phyloP scores from a whole-genome alignment of 2,797 vertebrate genomes.

The Apogon talboti region DNA sequence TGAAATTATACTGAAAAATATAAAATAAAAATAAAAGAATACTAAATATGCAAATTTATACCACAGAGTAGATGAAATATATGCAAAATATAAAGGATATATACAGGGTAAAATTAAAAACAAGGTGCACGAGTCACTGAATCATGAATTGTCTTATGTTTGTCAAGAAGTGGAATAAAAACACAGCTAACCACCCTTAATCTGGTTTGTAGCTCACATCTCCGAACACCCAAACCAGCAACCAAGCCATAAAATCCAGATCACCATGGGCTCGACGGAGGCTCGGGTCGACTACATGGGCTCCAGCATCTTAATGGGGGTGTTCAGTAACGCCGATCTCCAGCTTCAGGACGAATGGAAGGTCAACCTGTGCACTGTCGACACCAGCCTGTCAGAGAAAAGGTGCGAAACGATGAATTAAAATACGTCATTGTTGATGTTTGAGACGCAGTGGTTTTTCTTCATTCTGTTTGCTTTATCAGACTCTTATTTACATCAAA shows the following conservation, averaged over 20 bases:
- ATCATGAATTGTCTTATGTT: too few species aligned
- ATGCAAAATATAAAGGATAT: too few species aligned
- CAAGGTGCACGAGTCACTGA: too few species aligned
- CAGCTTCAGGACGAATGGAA: constrained; percentile 99
- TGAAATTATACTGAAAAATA: too few species aligned
- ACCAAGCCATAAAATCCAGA: constrained; percentile 97
- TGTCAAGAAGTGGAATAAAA: not conserved
- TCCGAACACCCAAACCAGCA: constrained; percentile 98
- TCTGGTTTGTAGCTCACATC: constrained; percentile 88
- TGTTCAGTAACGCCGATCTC: constrained; percentile 98
- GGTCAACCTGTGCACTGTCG: constrained; percentile 91
- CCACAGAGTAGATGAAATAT: too few species aligned
- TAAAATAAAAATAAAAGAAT: too few species aligned
- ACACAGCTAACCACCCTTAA: not conserved
- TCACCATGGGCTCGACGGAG: constrained; percentile 99
- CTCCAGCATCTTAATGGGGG: constrained; percentile 98
- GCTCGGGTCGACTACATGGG: constrained; percentile 99
- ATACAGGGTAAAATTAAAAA: too few species aligned
- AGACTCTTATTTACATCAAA: too few species aligned
- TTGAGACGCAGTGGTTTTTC: too few species aligned
- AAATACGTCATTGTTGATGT: not conserved
- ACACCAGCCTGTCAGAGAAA: constrained; percentile 94
- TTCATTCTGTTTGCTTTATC: too few species aligned
- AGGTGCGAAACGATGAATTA: constrained; percentile 81
- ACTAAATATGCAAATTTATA: too few species aligned